Evolutionary conservation across 2,888 invertebrate genomes (phyloP), one percentile per base, ranked within the genome.

Genomic region (Vanessa cardui): DNA sequence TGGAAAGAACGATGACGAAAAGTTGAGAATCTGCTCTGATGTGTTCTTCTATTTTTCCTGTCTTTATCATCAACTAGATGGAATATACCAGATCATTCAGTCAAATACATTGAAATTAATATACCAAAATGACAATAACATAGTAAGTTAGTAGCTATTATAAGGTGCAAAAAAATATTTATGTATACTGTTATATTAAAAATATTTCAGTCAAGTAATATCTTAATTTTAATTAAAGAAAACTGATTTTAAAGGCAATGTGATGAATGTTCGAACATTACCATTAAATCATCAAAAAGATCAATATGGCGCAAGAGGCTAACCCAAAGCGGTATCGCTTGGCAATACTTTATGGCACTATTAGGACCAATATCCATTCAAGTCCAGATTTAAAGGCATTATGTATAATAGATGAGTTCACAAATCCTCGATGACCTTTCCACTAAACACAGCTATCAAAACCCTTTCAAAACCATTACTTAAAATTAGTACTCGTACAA

Each of bases 251-350:
- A 56, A 15, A 45, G 61, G 44, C 50, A 47, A 62, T 52, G 66
- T 64, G 54, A 75, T 69, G 79, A 69, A 69, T 65, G 73, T 76
- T 74, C 76, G 79, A 72, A 72, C 71, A 75, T 76, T 68, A 80
- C 78, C 77, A 84, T 82, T 80, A 79, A 75, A 85, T 86, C 83
- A 76, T 74, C 69, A 74, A 76, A 77, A 77, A 83, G 85, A 87
- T 87, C 84, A 78, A 69, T 72, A 74, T 84, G 76, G 83, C 86
- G 87, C 87, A 87, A 86, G 87, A 84, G 87, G 84, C 83, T 84
- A 64, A 74, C 77, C 76, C 74, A 72, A 77, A 75, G 73, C 72
- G 68, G 69, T 71, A 70, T 67, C 66, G 73, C 69, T 74, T 69
- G 70, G 56, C 31, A 61, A 62, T 73, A 69, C 71, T 73, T 73